Conservation (phyloP, 2,797 vertebrate genomes). For the Columba guinea region DNA sequence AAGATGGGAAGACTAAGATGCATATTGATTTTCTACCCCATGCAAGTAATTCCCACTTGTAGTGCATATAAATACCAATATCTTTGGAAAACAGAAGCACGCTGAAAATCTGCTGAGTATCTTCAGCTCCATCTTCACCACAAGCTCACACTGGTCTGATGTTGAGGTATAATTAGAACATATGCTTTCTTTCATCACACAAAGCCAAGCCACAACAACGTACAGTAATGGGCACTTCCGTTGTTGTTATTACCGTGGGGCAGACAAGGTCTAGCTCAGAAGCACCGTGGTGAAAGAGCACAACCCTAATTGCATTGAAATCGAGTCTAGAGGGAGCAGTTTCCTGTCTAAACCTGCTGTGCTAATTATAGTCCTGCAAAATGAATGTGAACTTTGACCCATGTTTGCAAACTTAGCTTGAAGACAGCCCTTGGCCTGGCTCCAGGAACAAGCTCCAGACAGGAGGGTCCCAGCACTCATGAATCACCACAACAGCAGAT, state of each 20-base stretch:
- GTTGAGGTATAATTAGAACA: background rate
- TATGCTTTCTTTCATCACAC: background rate
- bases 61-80: fast-evolving
- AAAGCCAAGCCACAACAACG: background rate
- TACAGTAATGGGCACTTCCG: background rate
- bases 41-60: background rate
- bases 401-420: background rate
- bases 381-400: background rate
- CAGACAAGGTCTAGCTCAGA: background rate
- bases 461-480: background rate
- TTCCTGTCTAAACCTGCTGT: constrained; percentile 9
- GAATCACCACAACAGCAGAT: background rate
- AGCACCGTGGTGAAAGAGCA: background rate
- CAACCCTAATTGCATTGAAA: constrained; percentile 20
- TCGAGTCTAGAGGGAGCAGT: background rate
- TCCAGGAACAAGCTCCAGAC: background rate
- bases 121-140: background rate
- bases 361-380: constrained; percentile 32
- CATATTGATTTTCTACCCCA: background rate
- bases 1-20: background rate
- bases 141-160: background rate
- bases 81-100: background rate
- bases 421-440: background rate
- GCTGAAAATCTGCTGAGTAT: background rate
- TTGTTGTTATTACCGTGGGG: background rate